Evolutionary conservation across 2,888 invertebrate genomes (phyloP), one percentile per base, ranked within the genome.

Genomic region (Eilema sororculum): DNA sequence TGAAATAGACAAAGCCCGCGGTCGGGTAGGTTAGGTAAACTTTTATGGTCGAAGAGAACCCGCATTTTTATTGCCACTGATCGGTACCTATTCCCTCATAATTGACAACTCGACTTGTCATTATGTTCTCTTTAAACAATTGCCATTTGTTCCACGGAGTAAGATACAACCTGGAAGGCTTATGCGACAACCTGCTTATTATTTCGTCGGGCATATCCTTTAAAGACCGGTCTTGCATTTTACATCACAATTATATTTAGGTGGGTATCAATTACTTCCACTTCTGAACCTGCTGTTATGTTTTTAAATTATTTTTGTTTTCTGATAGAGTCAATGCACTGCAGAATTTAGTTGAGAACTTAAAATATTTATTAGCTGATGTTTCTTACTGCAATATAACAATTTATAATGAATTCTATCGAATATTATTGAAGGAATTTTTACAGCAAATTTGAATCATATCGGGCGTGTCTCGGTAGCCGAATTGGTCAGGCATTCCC

Each of bases 61-160:
- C 93, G 90, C 92, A 93, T 89, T 93, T 94, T 94, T 95, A 94
- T 93, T 90, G 87, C 93, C 90, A 85, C 89, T 94, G 94, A 94
- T 94, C 93, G 94, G 93, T 94, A 93, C 93, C 93, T 93, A 92
- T 93, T 91, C 93, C 90, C 91, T 92, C 92, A 93, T 95, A 95
- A 95, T 94, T 93, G 94, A 94, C 94, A 93, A 92, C 89, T 91
- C 87, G 86, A 89, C 89, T 92, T 91, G 92, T 93, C 93, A 92
- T 94, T 93, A 93, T 90, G 89, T 87, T 89, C 89, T 91, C 89
- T 92, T 92, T 90, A 90, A 91, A 93, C 90, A 91, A 92, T 90
- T 89, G 88, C 78, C 84, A 80, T 86, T 86, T 84, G 79, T 80
- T 82, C 73, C 74, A 74, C 74, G 67, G 80, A 82, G 79, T 78